Conservation (phyloP, 2,888 invertebrate species). For the Nemapogon koenigi region DNA sequence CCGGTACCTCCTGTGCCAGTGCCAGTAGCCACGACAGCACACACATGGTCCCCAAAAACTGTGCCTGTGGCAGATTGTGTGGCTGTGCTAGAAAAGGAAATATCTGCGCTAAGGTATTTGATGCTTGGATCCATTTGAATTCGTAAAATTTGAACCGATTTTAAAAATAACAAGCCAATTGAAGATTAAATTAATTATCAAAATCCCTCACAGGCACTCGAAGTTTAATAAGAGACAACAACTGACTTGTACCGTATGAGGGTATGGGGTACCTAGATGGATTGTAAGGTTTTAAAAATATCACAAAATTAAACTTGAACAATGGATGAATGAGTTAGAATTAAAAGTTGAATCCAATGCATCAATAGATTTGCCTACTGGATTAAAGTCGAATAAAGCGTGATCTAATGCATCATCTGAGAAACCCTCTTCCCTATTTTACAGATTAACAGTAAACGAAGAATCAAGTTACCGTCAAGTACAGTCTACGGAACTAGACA, state of each 20-base stretch:
- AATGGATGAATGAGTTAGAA: too few relatives aligned
- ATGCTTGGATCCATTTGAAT: background rate
- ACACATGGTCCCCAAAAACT: conserved; percentile 43
- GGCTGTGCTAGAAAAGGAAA: conserved; percentile 46
- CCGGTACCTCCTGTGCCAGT: conserved; percentile 26
- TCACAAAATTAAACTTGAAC: too few relatives aligned
- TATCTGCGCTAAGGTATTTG: conserved; percentile 43
- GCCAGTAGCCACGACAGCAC: conserved; percentile 20
- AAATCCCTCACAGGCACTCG: background rate
- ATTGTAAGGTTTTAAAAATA: too few relatives aligned
- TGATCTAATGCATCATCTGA: background rate
- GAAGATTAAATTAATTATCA: background rate
- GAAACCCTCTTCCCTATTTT: conserved; percentile 8
- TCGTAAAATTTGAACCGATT: too few relatives aligned
- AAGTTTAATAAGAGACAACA: background rate
- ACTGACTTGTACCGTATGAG: too few relatives aligned
- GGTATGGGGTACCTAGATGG: too few relatives aligned
- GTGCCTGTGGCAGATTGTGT: conserved; percentile 41
- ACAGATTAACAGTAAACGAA: conserved; percentile 39
- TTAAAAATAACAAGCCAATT: too few relatives aligned
- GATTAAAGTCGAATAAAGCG: too few relatives aligned
- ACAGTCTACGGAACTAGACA: conserved; percentile 44
- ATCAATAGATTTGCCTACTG: too few relatives aligned
- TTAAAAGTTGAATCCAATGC: too few relatives aligned
- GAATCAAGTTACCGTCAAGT: conserved; percentile 39